phyloP scores from a whole-genome alignment of 2,797 vertebrate genomes.

The Schizothorax lantsangensis region DNA sequence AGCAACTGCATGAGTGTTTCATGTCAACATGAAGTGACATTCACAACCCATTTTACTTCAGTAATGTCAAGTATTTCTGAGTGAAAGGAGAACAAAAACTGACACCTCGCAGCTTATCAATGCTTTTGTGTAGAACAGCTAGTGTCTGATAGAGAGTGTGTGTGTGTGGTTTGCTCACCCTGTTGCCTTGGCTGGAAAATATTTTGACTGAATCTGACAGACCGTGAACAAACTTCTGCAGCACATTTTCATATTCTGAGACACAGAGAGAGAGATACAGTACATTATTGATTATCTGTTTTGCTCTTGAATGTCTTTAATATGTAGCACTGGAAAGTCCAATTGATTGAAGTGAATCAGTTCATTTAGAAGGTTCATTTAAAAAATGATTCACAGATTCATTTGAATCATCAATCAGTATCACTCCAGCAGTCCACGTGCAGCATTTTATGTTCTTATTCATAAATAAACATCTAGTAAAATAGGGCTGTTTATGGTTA shows the following conservation, averaged over 20 bases:
- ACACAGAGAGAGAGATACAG: constrained; percentile 19
- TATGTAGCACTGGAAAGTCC: background rate
- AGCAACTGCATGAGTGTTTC: background rate
- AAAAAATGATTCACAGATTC: background rate
- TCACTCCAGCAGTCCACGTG: background rate
- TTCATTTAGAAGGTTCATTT: background rate
- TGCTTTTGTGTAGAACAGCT: background rate
- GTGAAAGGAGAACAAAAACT: background rate
- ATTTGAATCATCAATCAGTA: background rate
- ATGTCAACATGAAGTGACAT: background rate
- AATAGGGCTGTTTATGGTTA: no score
- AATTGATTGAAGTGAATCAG: background rate
- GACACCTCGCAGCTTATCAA: background rate
- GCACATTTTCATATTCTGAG: constrained; percentile 84
- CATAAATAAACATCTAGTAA: background rate
- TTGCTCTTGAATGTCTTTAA: background rate
- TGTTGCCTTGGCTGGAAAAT: constrained; percentile 85
- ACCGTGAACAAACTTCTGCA: constrained; percentile 81
- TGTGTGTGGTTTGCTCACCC: constrained; percentile 75
- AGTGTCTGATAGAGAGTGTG: background rate
- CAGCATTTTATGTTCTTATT: background rate
- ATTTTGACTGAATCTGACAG: constrained; percentile 86
- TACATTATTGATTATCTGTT: background rate
- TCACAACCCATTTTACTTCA: background rate
- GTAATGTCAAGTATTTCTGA: background rate